phyloP scores from a whole-genome alignment of 2,888 invertebrate species.

The Smittia aterrima region DNA sequence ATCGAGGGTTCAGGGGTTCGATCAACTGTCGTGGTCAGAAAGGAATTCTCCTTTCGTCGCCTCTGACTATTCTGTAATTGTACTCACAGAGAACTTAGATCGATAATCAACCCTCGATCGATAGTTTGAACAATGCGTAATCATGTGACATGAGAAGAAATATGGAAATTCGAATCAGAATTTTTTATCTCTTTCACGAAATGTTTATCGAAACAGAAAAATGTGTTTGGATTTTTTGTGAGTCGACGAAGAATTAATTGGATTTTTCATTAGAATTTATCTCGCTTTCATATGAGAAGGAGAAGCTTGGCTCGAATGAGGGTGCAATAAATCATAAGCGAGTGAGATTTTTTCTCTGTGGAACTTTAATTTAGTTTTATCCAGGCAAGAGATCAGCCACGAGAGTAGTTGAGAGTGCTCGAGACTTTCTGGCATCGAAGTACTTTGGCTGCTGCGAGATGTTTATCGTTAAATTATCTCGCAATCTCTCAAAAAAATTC shows the following conservation, averaged over 20 bases:
- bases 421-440: too few species aligned
- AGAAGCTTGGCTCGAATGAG: neutral
- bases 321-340: constrained; percentile 3
- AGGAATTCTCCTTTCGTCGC: neutral
- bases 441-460: too few species aligned
- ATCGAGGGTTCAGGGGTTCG: neutral
- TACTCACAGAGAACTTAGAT: neutral
- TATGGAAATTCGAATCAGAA: constrained; percentile 3
- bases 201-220: neutral
- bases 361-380: neutral
- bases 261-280: constrained; percentile 13
- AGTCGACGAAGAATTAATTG: constrained; percentile 5
- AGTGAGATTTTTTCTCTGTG: neutral
- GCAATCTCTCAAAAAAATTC: neutral
- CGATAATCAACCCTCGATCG: neutral
- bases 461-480: too few species aligned
- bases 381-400: neutral
- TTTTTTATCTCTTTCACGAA: constrained; percentile 5
- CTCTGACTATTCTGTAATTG: neutral
- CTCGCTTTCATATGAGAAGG: neutral
- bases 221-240: neutral
- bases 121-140: neutral
- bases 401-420: too few species aligned
- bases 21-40: neutral
- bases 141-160: constrained; percentile 13